Conservation (phyloP, 2,113 vertebrate genomes). For the Triplophysa rosa region DNA sequence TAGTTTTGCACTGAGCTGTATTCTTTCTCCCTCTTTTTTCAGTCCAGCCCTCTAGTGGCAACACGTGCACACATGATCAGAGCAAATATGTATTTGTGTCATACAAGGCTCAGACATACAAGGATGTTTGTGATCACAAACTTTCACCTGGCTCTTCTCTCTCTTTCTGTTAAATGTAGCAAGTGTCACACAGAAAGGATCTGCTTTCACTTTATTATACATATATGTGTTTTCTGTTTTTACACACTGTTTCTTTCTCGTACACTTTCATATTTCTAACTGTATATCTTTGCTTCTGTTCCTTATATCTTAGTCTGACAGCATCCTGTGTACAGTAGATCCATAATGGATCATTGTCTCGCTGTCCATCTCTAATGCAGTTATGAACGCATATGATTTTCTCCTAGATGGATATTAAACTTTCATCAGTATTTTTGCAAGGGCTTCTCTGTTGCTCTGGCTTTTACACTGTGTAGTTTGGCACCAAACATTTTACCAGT, state of each 20-base stretch:
- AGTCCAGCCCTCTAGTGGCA: slow-evolving; percentile 64
- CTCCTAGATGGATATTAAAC: too few relatives aligned
- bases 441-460: neutral
- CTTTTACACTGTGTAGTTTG: neutral
- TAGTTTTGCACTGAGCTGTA: neutral
- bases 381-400: too few relatives aligned
- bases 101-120: neutral
- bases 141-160: neutral
- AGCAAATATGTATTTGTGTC: neutral
- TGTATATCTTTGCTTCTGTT: too few relatives aligned
- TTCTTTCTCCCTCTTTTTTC: neutral
- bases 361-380: too few relatives aligned
- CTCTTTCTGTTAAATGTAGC: slow-evolving; percentile 11
- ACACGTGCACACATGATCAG: neutral
- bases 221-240: neutral
- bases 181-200: slow-evolving; percentile 14
- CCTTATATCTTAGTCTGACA: too few relatives aligned
- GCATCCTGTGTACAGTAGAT: too few relatives aligned
- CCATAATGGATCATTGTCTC: too few relatives aligned
- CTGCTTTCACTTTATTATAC: slow-evolving; percentile 36
- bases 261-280: too few relatives aligned
- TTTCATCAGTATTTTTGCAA: too few relatives aligned
- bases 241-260: too few relatives aligned
- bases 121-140: neutral
- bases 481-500: neutral